A percentile compares a stretch with the other conserved stretches of the same genome.
phyloP scores from a whole-genome alignment of 1,140 invertebrate genomes.

The Bombus sibiricus region DNA sequence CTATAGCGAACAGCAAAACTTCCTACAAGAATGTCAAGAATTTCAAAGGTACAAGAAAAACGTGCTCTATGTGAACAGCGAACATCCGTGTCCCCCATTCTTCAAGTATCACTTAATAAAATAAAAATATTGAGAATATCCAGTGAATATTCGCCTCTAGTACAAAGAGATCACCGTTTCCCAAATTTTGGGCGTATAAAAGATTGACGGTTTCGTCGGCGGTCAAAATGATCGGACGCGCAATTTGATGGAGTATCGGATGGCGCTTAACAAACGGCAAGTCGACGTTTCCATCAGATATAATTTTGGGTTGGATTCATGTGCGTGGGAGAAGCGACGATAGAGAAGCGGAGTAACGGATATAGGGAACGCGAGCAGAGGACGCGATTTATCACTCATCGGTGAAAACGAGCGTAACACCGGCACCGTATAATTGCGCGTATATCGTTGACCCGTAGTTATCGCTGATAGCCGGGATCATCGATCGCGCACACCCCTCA shows the following conservation, averaged over 20 bases:
- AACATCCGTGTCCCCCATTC: no score
- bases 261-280: conserved; percentile 58
- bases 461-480: conserved; percentile 50
- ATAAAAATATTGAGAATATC: no score
- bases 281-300: conserved; percentile 50
- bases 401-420: conserved; percentile 61
- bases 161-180: background rate
- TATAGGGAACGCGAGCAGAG: conserved; percentile 17
- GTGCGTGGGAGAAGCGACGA: background rate
- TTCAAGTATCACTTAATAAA: no score
- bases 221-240: background rate
- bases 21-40: no score
- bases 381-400: conserved; percentile 61
- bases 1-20: no score
- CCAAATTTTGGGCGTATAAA: background rate
- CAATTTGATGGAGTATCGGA: conserved; percentile 35
- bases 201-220: conserved; percentile 4
- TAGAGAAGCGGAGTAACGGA: background rate
- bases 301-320: conserved; percentile 49
- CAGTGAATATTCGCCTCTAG: no score
- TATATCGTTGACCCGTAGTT: conserved; percentile 46
- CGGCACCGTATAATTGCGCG: conserved; percentile 60
- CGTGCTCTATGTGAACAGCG: no score
- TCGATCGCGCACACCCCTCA: conserved; percentile 62
- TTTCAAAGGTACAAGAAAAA: no score